These are phyloP conservation scores for Lophius piscatorius DNA, from an alignment of 2,113 vertebrate species.

Conservation along the genomic window DNA sequence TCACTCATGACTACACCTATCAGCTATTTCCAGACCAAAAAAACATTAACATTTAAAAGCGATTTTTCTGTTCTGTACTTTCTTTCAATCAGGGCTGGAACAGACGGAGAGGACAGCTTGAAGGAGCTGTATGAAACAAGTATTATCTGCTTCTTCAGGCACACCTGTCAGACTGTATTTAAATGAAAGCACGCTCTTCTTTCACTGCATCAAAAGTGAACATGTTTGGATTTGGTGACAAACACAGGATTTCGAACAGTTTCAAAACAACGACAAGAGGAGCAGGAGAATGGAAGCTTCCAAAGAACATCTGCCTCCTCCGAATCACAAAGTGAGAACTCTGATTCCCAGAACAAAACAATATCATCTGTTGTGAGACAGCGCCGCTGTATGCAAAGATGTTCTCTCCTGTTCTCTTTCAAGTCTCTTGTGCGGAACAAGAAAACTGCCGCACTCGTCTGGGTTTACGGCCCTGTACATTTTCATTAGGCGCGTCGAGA, in stretches of 20 bases:
- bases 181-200: constrained; percentile 58
- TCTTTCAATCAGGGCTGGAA: constrained; percentile 50
- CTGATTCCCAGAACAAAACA: constrained; percentile 41
- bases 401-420: constrained; percentile 39
- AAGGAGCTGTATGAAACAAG: constrained; percentile 56
- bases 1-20: constrained; percentile 34
- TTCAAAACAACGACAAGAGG: constrained; percentile 57
- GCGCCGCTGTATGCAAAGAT: constrained; percentile 21
- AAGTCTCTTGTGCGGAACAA: constrained; percentile 30
- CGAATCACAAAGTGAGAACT: constrained; percentile 36
- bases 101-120: constrained; percentile 58
- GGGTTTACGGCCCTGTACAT: constrained; percentile 40
- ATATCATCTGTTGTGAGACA: constrained; percentile 24
- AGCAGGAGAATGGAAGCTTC: constrained; percentile 25
- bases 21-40: constrained; percentile 32
- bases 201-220: constrained; percentile 57
- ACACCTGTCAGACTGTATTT: constrained; percentile 68
- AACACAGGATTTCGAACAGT: constrained; percentile 50
- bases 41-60: constrained; percentile 27
- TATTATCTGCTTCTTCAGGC: constrained; percentile 62
- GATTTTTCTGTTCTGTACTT: constrained; percentile 41
- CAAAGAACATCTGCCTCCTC: constrained; percentile 58
- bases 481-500: constrained; percentile 56
- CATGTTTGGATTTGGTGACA: constrained; percentile 46
- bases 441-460: not conserved